Evolutionary conservation across 2,888 invertebrate genomes (phyloP).

Genomic region (Coelinius sp.): DNA sequence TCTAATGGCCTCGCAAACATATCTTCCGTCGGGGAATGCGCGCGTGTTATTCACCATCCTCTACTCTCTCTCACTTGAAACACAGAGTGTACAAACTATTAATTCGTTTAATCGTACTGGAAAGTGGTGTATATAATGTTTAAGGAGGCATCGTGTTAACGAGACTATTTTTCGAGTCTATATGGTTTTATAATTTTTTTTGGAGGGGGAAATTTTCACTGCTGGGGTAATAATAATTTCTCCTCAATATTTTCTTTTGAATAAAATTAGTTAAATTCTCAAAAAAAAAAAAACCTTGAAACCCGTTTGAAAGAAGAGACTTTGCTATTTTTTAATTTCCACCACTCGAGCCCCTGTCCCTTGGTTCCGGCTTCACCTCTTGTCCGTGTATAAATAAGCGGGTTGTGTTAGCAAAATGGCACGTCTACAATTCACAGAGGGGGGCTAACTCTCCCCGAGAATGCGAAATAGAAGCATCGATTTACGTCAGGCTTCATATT

Average conservation of each 20-base stretch:
- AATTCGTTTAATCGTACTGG: constrained; percentile 45
- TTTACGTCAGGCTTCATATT: constrained; percentile 36
- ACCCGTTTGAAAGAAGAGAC: not conserved
- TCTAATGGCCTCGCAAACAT: constrained; percentile 67
- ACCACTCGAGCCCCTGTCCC: not conserved
- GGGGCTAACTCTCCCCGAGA: constrained; percentile 20
- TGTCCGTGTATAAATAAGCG: constrained; percentile 16
- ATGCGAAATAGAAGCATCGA: constrained; percentile 40
- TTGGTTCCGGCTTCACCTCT: not conserved
- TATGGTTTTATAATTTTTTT: not conserved
- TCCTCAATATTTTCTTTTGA: too few species aligned
- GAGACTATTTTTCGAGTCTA: constrained; percentile 36
- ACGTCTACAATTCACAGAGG: constrained; percentile 12
- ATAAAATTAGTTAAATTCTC: not conserved
- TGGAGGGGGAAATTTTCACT: too few species aligned
- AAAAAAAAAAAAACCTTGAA: not conserved
- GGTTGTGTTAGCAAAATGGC: constrained; percentile 25
- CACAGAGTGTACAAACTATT: constrained; percentile 47
- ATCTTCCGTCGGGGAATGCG: constrained; percentile 64
- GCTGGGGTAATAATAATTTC: too few species aligned
- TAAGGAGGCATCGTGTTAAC: constrained; percentile 46
- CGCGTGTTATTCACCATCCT: constrained; percentile 34
- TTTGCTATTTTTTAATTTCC: constrained; percentile 32
- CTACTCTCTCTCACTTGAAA: constrained; percentile 39
- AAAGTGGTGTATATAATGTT: constrained; percentile 36